phyloP scores from a whole-genome alignment of 2,888 invertebrate genomes.

The Cosmia pyralina region DNA sequence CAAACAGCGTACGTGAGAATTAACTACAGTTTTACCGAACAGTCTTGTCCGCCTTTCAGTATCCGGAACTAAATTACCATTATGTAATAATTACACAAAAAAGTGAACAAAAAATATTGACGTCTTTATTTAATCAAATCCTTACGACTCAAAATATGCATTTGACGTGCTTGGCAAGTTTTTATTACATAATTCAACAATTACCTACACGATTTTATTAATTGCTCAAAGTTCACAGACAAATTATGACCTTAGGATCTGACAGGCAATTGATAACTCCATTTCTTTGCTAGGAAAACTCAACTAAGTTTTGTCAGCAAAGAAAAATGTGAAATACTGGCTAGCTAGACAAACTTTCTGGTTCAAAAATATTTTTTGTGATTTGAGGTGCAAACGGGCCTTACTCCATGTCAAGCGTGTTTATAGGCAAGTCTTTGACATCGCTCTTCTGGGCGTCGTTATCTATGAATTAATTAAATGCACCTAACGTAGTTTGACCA shows the following conservation, averaged over 20 bases:
- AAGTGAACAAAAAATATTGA: neutral
- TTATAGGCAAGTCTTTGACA: neutral
- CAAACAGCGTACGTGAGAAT: neutral
- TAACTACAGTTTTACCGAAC: neutral
- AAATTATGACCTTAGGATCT: neutral
- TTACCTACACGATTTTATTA: conserved; percentile 1
- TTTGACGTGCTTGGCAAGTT: neutral
- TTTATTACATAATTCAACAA: neutral
- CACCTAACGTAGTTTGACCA: no score
- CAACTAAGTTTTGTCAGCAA: neutral
- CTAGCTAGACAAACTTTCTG: neutral
- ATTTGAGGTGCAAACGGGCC: neutral
- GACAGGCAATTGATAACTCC: neutral
- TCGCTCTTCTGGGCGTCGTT: neutral
- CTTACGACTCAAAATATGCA: neutral
- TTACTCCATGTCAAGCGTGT: no score
- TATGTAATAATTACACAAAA: neutral
- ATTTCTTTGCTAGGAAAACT: neutral
- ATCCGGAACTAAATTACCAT: neutral
- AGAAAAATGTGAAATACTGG: neutral
- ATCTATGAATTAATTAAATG: neutral
- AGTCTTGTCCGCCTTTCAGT: neutral
- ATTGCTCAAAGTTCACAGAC: conserved; percentile 17
- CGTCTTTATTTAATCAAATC: neutral
- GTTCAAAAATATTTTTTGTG: neutral